A percentile compares a stretch with the other conserved stretches of the same genome.
phyloP scores from a whole-genome alignment of 2,888 invertebrate genomes.

The Andrena camellia region DNA sequence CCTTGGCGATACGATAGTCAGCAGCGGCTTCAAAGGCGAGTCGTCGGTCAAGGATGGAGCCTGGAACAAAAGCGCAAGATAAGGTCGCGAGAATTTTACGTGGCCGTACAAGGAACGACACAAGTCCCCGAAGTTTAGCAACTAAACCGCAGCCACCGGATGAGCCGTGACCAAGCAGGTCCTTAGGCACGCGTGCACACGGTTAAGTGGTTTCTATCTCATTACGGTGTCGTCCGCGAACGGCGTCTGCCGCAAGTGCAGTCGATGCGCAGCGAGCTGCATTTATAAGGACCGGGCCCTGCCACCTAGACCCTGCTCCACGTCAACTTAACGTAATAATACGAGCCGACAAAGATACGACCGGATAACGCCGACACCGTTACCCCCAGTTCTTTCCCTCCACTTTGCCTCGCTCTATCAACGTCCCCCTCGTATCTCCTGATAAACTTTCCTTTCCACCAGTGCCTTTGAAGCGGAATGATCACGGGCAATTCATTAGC shows the following conservation, averaged over 20 bases:
- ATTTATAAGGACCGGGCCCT: slow-evolving; percentile 38
- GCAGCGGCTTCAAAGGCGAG: neutral
- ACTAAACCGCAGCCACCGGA: slow-evolving; percentile 71
- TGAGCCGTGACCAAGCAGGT: slow-evolving; percentile 55
- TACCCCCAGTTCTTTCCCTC: neutral
- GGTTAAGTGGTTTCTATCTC: slow-evolving; percentile 81
- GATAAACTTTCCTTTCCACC: slow-evolving; percentile 21
- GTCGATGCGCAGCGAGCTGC: slow-evolving; percentile 50
- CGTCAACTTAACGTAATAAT: slow-evolving; percentile 71
- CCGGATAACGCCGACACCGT: slow-evolving; percentile 21
- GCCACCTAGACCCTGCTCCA: slow-evolving; percentile 40
- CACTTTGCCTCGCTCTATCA: neutral
- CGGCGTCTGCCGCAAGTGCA: slow-evolving; percentile 59
- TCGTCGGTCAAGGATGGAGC: neutral
- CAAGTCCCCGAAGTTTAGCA: slow-evolving; percentile 66
- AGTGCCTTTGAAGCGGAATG: neutral
- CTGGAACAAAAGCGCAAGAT: neutral
- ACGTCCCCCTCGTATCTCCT: neutral
- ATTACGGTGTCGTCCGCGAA: slow-evolving; percentile 72
- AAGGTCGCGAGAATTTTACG: slow-evolving; percentile 32
- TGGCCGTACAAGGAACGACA: neutral
- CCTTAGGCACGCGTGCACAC: slow-evolving; percentile 79
- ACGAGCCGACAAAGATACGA: slow-evolving; percentile 54
- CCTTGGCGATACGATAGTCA: neutral
- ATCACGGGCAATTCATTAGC: slow-evolving; percentile 31